Percentiles rank a stretch among this genome's conserved stretches.
Evolutionary conservation across 53 echinoderm and acorn worm species (phyloP).

Genomic region (Stichopus horrens): DNA sequence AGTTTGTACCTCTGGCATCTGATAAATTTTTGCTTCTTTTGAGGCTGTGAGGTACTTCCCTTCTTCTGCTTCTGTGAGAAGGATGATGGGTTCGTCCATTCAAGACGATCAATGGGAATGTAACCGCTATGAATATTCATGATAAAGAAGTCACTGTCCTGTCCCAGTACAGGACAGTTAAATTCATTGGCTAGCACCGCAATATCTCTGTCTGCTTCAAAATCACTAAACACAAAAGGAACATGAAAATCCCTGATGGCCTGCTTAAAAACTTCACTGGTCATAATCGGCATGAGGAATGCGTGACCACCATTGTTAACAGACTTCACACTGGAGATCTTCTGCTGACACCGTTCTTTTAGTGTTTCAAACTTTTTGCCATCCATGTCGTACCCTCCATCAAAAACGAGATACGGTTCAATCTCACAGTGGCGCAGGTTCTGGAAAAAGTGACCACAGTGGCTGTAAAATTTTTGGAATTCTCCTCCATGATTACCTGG

Average conservation of each 20-base stretch:
- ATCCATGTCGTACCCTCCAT: constrained; percentile 80
- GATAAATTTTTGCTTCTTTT: constrained; percentile 23
- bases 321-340: constrained; percentile 51
- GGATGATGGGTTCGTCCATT: constrained; percentile 51
- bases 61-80: too few relatives aligned
- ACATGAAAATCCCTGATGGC: constrained; percentile 67
- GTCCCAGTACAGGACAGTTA: constrained; percentile 74
- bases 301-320: constrained; percentile 51
- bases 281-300: constrained; percentile 53
- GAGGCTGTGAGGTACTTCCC: background rate
- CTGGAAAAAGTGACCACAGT: constrained; percentile 59
- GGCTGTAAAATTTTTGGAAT: constrained; percentile 58
- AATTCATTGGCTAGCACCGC: constrained; percentile 74
- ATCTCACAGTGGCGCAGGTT: constrained; percentile 67
- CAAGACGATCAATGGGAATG: constrained; percentile 67
- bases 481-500: constrained; percentile 83
- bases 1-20: constrained; percentile 26
- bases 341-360: constrained; percentile 53
- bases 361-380: constrained; percentile 76
- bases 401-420: constrained; percentile 71
- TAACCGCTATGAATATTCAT: constrained; percentile 82
- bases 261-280: constrained; percentile 55
- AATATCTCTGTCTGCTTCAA: constrained; percentile 93
- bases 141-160: constrained; percentile 91
- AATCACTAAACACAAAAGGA: constrained; percentile 64